Evolutionary conservation across 2,113 vertebrate species (phyloP), one percentile per base, ranked within the genome.

Genomic region (Pelvicachromis taeniatus): DNA sequence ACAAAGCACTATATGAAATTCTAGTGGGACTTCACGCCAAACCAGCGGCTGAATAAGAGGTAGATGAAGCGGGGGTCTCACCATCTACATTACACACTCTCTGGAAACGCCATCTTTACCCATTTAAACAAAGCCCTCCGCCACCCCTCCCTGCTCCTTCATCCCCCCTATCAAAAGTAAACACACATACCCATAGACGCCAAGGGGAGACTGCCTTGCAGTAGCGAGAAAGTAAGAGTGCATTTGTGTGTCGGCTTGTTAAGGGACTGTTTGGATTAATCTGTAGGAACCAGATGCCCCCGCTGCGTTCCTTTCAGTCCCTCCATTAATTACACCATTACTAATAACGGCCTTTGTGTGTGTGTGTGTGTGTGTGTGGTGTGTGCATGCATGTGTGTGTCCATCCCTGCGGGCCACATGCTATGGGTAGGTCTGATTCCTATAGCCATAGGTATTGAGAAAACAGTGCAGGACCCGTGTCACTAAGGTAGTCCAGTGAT

Each of bases 281-380:
- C 92, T 94, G 91, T 91, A 91, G 92, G 92, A 93, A 92, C 91
- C 94, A 94, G 89, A 91, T 90, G 92, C 91, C 91, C 91, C 93
- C 17, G 83, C 77, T 80, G 88, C 13, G 87, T 92, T 95, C 78
- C 91, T 93, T 93, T 91, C 91, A 94, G 89, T 81, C 79, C 77
- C 88, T 87, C 86, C 95, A 95, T 96, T 96, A 96, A 96, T 96
- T 96, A 96, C 95, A 93, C 82, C 82, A 85, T 90, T 89, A 93
- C 94, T 95, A 95, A 95, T 95, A 96, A 94, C 61, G 78, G 87
- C 88, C 90, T 93, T 81, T 94, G 93, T 93, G 91, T 84, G 81
- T 82, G 77, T 50, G 85, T 94, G 93, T 93, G 91, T 84, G 81
- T 82, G 77, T 50, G 85, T 53, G 38, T 29, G 23, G 59, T 3